Evolutionary conservation across 2,888 invertebrate genomes (phyloP).

Genomic region (Pheosia tremula): DNA sequence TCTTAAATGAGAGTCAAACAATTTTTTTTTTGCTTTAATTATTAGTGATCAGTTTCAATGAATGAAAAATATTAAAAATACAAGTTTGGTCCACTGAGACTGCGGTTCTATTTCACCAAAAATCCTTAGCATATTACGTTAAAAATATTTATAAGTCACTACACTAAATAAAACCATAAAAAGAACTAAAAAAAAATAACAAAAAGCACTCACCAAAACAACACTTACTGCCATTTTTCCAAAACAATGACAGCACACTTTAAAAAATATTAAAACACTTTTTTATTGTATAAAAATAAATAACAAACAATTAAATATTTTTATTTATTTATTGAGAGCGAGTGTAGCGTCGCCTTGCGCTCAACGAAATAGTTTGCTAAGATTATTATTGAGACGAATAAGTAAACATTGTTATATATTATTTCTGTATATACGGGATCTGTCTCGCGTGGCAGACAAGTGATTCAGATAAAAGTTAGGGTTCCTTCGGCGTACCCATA

Average conservation of each 20-base stretch:
- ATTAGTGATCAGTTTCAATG: no score
- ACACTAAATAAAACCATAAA: no score
- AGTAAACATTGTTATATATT: constrained; percentile 2
- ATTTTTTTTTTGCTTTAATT: no score
- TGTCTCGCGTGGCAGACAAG: constrained; percentile 49
- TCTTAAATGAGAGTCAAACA: no score
- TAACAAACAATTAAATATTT: not conserved
- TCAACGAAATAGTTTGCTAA: not conserved
- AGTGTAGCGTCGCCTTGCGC: not conserved
- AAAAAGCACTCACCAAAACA: constrained; percentile 2
- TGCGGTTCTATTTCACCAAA: no score
- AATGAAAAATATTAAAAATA: no score
- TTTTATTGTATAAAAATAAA: constrained; percentile 11
- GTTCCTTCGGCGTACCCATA: constrained; percentile 13
- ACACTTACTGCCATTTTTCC: constrained; percentile 2
- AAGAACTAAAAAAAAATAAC: no score
- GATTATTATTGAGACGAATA: not conserved
- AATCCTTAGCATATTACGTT: no score
- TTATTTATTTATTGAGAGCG: not conserved
- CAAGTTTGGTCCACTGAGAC: no score
- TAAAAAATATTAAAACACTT: not conserved
- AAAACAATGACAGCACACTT: not conserved
- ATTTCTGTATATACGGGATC: constrained; percentile 29
- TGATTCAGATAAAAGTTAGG: constrained; percentile 53
- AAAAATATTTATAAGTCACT: no score